Evolutionary conservation across 2,113 vertebrate genomes (phyloP), one percentile per base, ranked within the genome.

Genomic region (Axis porcinus): DNA sequence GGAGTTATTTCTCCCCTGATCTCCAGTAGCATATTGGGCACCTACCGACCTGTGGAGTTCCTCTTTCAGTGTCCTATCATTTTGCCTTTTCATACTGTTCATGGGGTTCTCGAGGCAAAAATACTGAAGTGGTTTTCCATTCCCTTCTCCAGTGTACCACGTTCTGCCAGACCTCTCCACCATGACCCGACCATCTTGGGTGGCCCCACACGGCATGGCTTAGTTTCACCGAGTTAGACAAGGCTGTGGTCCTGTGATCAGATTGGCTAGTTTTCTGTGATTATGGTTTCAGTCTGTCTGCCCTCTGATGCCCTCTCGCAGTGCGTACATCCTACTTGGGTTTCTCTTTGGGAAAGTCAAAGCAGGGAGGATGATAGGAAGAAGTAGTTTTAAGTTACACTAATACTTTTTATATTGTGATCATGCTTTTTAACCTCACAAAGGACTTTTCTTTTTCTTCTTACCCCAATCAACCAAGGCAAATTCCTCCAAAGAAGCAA

Each of bases 311-410:
- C n/a, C n/a, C n/a, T 70, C 64, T 70, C 4, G 0, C 64, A 70
- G 17, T 6, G n/a, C 64, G 17, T 70, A 36, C 0, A 0, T 21
- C n/a, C 21, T 36, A 11, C 17, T 36, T 36, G 33, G 17, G 8
- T 70, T 70, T 70, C n/a, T 70, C 17, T 70, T 70, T 36, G 64
- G 33, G 57, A 81, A 62, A 89, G n/a, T 55, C 19, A 74, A 94
- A 45, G 27, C 58, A 87, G 45, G 15, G 17, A 57, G 47, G 52
- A 30, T 15, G 33, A 36, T 3, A 81, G 54, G 5, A 57, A 11
- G 17, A 64, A 83, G 10, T 25, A 50, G 14, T 19, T 55, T 11
- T 2, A 52, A 13, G 36, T 93, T 74, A 55, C 40, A 19, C 14
- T 33, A 27, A 60, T 2, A 12, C 2, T 55, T 43, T 90, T 85